phyloP scores from a whole-genome alignment of 2,888 invertebrate species.

The Amblyjoppa fuscipennis region DNA sequence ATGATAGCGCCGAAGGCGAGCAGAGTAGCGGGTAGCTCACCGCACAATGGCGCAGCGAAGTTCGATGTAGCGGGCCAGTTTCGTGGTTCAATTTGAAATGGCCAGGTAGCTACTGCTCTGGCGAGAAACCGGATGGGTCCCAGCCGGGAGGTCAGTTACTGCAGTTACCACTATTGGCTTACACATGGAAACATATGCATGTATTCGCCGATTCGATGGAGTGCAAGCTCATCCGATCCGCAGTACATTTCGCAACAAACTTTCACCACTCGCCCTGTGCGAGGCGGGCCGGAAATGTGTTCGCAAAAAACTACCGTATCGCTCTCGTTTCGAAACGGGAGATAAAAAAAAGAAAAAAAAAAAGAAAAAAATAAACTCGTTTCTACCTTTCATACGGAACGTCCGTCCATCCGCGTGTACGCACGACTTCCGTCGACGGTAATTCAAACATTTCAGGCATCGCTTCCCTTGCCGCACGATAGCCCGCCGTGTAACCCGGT shows the following conservation, averaged over 20 bases:
- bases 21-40: background rate
- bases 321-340: constrained; percentile 1
- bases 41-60: constrained; percentile 29
- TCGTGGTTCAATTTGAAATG: constrained; percentile 17
- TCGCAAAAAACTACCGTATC: constrained; percentile 13
- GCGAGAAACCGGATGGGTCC: background rate
- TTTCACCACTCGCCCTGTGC: background rate
- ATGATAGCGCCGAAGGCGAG: constrained; percentile 42
- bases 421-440: constrained; percentile 9
- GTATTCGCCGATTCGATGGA: constrained; percentile 4
- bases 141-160: background rate
- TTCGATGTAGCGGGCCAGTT: constrained; percentile 41
- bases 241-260: background rate
- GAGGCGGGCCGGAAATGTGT: background rate
- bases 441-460: constrained; percentile 37
- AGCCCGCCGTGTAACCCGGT: background rate
- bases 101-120: background rate
- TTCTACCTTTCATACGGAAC: background rate
- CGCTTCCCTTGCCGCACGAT: constrained; percentile 22
- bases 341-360: constrained; percentile 7
- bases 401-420: constrained; percentile 1
- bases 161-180: background rate
- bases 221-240: background rate
- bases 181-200: background rate
- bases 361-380: background rate